Evolutionary conservation across 2,888 invertebrate genomes (phyloP).

Genomic region (Dioctria linearis): DNA sequence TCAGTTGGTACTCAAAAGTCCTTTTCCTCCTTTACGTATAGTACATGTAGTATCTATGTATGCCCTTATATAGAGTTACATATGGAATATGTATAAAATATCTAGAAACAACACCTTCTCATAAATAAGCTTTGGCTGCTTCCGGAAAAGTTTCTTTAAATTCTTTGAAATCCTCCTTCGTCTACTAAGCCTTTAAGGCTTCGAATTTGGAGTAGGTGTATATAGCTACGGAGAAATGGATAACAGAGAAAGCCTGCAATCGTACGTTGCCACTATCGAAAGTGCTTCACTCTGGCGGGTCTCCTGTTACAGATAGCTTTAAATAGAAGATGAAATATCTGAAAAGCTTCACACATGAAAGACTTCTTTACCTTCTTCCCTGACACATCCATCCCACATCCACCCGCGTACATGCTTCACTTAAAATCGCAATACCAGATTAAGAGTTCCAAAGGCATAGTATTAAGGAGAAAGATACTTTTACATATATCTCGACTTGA

Average conservation of each 20-base stretch:
- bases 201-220: constrained; percentile 9
- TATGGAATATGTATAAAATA: neutral
- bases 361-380: neutral
- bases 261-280: neutral
- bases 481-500: neutral
- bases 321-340: constrained; percentile 45
- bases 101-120: constrained; percentile 29
- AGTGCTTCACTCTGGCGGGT: neutral
- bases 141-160: constrained; percentile 45
- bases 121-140: constrained; percentile 44
- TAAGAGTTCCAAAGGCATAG: constrained; percentile 28
- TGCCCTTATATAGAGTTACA: too few relatives aligned
- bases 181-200: constrained; percentile 20
- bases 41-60: too few relatives aligned
- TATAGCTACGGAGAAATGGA: too few relatives aligned
- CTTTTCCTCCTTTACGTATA: neutral
- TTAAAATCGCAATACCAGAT: constrained; percentile 28
- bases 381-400: neutral
- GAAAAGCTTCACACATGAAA: constrained; percentile 32
- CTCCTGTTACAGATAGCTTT: constrained; percentile 6
- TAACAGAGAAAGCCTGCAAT: neutral
- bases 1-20: neutral
- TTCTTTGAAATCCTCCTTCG: constrained; percentile 33
- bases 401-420: neutral
- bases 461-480: neutral